Conservation (phyloP, 2,113 vertebrate species). For the Nannospalax galili region DNA sequence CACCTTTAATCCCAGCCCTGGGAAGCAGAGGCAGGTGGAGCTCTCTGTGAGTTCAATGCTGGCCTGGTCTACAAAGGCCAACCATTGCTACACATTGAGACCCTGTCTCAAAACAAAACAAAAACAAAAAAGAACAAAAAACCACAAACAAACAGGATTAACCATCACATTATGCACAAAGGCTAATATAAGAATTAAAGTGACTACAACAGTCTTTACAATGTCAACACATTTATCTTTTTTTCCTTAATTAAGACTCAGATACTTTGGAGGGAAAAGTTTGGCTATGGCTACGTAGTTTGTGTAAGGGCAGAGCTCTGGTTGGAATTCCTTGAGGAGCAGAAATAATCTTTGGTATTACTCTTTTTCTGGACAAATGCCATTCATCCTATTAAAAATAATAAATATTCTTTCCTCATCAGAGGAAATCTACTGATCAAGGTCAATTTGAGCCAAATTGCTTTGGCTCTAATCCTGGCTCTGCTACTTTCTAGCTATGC, state of each 20-base stretch:
- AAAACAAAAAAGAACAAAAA: too few species aligned
- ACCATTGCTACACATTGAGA: too few species aligned
- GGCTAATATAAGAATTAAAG: neutral
- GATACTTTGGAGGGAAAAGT: neutral
- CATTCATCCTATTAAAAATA: conserved; percentile 27
- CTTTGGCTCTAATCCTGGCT: neutral
- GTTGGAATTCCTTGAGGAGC: neutral
- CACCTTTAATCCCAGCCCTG: too few species aligned
- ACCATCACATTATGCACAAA: neutral
- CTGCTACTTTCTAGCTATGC: neutral
- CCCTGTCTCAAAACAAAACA: too few species aligned
- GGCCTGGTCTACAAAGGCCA: too few species aligned
- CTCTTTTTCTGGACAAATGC: conserved; percentile 35
- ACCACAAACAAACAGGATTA: too few species aligned
- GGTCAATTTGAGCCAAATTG: neutral
- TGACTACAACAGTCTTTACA: neutral
- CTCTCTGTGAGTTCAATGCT: too few species aligned
- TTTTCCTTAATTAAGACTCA: neutral
- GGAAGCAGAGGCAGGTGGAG: too few species aligned
- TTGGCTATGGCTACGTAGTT: neutral
- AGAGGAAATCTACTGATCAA: neutral
- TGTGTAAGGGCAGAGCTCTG: neutral
- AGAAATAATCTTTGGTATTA: neutral
- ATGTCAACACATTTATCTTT: neutral
- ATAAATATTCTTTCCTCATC: neutral